phyloP scores from a whole-genome alignment of 2,113 vertebrate species.

The Solea solea region DNA sequence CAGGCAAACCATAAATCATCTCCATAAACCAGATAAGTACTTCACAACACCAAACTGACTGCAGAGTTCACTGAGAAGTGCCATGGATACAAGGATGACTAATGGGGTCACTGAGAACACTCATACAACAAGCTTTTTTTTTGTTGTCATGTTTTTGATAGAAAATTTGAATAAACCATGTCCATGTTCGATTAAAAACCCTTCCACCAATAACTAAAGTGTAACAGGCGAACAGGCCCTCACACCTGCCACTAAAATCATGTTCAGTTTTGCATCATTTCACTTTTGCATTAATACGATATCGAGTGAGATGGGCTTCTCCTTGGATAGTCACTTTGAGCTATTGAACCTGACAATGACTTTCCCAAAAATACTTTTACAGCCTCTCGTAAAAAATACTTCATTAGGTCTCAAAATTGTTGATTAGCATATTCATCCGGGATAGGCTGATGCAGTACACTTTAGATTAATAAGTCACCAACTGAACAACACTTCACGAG shows the following conservation, averaged over 20 bases:
- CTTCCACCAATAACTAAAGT: constrained; percentile 16
- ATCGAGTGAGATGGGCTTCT: constrained; percentile 49
- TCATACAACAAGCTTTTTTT: neutral
- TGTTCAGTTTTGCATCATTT: constrained; percentile 26
- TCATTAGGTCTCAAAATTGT: constrained; percentile 73
- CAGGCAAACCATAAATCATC: neutral
- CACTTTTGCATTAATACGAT: constrained; percentile 56
- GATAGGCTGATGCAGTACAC: constrained; percentile 63
- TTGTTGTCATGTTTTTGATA: neutral
- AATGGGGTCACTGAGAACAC: neutral
- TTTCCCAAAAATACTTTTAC: constrained; percentile 73
- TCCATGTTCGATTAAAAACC: constrained; percentile 4
- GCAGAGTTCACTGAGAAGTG: neutral
- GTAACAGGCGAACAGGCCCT: constrained; percentile 8
- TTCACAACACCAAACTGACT: neutral
- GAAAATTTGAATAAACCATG: neutral
- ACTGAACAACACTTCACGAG: constrained; percentile 67
- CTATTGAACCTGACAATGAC: constrained; percentile 73
- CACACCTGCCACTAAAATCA: constrained; percentile 43
- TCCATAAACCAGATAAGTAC: neutral
- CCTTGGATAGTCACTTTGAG: constrained; percentile 62
- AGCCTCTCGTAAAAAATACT: constrained; percentile 70
- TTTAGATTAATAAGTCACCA: constrained; percentile 78
- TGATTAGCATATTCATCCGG: constrained; percentile 76
- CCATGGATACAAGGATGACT: neutral